Base-by-base conservation (phyloP, 2,888 invertebrate species). In the Ptilodon capucinus region DNA sequence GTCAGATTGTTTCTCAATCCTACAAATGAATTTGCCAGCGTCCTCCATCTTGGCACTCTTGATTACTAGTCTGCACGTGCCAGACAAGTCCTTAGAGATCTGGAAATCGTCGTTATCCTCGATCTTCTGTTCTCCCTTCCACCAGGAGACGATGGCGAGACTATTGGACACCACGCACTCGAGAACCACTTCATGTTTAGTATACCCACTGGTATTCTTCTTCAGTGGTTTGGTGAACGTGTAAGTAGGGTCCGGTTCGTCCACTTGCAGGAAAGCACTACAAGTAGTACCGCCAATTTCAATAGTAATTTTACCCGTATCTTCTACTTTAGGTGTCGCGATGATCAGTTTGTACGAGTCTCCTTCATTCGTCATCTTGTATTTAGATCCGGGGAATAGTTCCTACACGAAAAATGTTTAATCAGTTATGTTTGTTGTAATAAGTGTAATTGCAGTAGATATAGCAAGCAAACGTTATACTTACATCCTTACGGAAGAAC, bases 131-230 rank as follows among this genome's bases (percentile, higher is more conserved):
- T 95, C 95, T 68, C 94, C 97, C 80, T 95, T 96, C 88, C 94
- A 97, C 98, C 99, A 99, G 42, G 95, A 94, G n/a, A 99, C 96
- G 64, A 95, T 95, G 7, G 99, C 99, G 84, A 99, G 94, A 68
- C 96, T 97, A 79, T 96, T 98, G 75, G 97, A 98, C 38, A 99
- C 96, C 30, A 96, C 94, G 89, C 99, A 99, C 82, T 99, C 98
- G 66, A 99, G 92, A 48, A 95, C 93, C 0, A 95, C 94, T 80
- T 98, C 98, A 81, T 99, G 98, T 68, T 95, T 94, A 0, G 97
- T 95, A 79, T 95, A 98, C 16, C 99, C 98, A 69, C 97, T 97
- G 38, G 95, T 93, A 67, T 95, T 96, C 86, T 98, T 97, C 65
- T 97, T 96, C 43, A 99, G 91, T 35, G 94, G 95, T 84, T 98